Evolutionary conservation across 1,140 invertebrate genomes (phyloP), one percentile per base, ranked within the genome.

Genomic region (Papilio dardanus): DNA sequence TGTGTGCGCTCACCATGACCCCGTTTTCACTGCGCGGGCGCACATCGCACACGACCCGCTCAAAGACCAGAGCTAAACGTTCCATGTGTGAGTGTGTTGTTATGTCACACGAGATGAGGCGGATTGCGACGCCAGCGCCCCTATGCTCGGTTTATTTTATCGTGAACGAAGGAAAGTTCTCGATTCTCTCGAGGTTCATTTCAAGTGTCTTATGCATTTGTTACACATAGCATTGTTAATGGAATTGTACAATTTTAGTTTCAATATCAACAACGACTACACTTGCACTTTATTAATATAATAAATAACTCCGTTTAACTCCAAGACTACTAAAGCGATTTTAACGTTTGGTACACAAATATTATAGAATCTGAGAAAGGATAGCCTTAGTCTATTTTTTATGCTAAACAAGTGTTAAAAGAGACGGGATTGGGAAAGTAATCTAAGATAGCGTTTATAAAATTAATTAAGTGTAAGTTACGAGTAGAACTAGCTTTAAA

Each of bases 41-140:
- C 78, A 80, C 42, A 42, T 67, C 65, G 10, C 58, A 24, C 37
- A 28, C 54, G 54, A 28, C 54, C 54, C 24, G 28, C 54, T 62
- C 12, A 62, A 62, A 62, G 24, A 62, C 24, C 54, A 24, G 58
- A 31, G 75, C 65, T 67, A 71, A 71, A 66, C 50, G 68, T 68
- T 62, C 54, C 58, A 68, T 69, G 69, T 65, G 40, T 71, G 74
- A 74, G 76, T 68, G 75, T 68, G 69, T 76, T 78, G 83, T 88
- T 86, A 86, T 87, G 85, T 84, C 86, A 86, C 83, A 80, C 74
- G 75, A 83, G 84, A 78, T 80, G 74, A 78, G 74, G 79, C 75
- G 71, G 74, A 75, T 68, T 50, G 67, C 78, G 76, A 74, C 76
- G 71, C 79, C 67, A 68, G 75, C 75, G 71, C 65, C 35, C 62